Evolutionary conservation across 2,797 vertebrate genomes (phyloP).

Genomic region (Danio choprae): DNA sequence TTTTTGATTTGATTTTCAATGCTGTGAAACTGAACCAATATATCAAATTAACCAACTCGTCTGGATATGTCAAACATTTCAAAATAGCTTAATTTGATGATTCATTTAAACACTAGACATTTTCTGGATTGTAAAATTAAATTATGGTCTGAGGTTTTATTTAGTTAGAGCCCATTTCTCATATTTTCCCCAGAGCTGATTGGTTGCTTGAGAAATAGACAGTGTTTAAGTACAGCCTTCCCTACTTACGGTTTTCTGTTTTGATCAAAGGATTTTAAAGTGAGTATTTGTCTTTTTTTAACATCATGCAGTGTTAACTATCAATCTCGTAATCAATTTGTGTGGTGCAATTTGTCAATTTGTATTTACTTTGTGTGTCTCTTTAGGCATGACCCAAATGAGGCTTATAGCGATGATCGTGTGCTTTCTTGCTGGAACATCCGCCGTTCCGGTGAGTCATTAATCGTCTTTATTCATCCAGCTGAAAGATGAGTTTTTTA

Average conservation of each 20-base stretch:
- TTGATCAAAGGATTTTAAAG: slow-evolving; percentile 15
- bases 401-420: neutral
- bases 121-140: neutral
- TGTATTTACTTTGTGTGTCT: slow-evolving; percentile 6
- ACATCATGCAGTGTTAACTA: neutral
- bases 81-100: neutral
- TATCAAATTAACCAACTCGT: neutral
- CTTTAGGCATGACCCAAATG: slow-evolving; percentile 40
- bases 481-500: neutral
- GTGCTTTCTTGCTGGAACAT: neutral
- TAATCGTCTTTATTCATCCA: slow-evolving; percentile 3
- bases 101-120: neutral
- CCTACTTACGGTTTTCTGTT: neutral
- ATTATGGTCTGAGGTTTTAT: slow-evolving; percentile 13
- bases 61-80: neutral
- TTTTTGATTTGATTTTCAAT: neutral
- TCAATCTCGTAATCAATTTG: neutral
- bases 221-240: slow-evolving; percentile 23
- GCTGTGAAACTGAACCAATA: neutral
- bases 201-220: neutral
- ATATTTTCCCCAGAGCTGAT: slow-evolving; percentile 11
- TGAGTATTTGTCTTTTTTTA: neutral
- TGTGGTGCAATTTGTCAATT: neutral
- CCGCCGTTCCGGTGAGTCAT: slow-evolving; percentile 5
- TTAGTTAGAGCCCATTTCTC: slow-evolving; percentile 1